phyloP scores from a whole-genome alignment of 2,888 invertebrate species.

The Brachycybe producta region DNA sequence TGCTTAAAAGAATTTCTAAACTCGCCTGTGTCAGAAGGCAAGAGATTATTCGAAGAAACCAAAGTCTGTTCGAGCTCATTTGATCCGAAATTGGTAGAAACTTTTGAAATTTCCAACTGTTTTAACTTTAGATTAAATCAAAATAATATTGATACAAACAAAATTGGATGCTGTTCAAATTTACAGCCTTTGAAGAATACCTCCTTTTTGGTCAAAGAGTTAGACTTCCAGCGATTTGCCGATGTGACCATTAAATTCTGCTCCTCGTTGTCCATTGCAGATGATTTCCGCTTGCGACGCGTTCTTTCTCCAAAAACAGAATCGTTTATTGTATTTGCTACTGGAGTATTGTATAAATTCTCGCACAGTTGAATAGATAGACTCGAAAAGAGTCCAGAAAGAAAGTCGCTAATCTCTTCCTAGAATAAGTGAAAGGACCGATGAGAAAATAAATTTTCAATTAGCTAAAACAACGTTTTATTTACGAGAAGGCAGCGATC shows the following conservation, averaged over 20 bases:
- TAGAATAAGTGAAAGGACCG: conserved; percentile 3
- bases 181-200: too few species aligned
- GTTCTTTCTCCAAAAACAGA: background rate
- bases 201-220: background rate
- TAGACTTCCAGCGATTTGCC: background rate
- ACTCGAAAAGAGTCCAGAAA: conserved; percentile 16
- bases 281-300: background rate
- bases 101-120: too few species aligned
- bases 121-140: too few species aligned
- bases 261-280: background rate
- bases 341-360: too few species aligned
- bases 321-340: too few species aligned
- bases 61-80: too few species aligned
- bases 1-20: too few species aligned
- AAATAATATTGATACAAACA: too few species aligned
- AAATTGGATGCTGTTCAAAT: too few species aligned
- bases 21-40: too few species aligned
- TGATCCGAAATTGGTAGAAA: too few species aligned
- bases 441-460: background rate
- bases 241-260: background rate
- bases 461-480: background rate
- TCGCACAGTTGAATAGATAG: background rate
- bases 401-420: conserved; percentile 23
- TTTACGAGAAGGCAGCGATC: conserved; percentile 56
- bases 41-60: too few species aligned